Evolutionary conservation across 2,888 invertebrate genomes (phyloP).

Genomic region (Idaea dimidiata): DNA sequence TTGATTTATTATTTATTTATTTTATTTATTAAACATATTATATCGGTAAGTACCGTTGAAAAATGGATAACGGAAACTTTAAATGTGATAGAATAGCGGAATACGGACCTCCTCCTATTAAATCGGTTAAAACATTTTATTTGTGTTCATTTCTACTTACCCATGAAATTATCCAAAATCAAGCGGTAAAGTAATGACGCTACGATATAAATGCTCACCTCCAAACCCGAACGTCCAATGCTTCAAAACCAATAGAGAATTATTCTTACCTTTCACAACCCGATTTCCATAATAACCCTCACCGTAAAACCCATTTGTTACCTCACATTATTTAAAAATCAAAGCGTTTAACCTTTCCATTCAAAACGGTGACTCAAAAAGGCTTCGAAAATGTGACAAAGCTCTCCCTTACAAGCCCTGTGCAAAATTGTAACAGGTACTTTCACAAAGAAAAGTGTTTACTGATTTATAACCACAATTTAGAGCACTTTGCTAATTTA

Average conservation of each 20-base stretch:
- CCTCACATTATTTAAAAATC: neutral
- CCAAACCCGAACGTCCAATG: constrained; percentile 14
- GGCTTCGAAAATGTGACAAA: constrained; percentile 21
- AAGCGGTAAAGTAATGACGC: neutral
- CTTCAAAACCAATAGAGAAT: constrained; percentile 12
- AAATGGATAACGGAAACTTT: too few species aligned
- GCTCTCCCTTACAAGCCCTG: constrained; percentile 28
- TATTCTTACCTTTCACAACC: neutral
- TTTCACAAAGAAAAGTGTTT: constrained; percentile 64
- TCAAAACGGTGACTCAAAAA: constrained; percentile 20
- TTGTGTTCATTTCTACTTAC: too few species aligned
- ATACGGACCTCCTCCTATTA: too few species aligned
- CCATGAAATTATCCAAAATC: neutral
- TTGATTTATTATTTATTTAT: too few species aligned
- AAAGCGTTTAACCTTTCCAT: constrained; percentile 8
- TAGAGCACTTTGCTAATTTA: constrained; percentile 43
- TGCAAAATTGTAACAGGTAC: constrained; percentile 70
- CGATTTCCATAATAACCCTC: neutral
- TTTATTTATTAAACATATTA: too few species aligned
- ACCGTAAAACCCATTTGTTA: constrained; percentile 1
- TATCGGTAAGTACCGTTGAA: too few species aligned
- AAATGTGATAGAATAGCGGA: too few species aligned
- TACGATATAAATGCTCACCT: neutral
- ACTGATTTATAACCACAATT: constrained; percentile 66
- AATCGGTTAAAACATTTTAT: too few species aligned